Conservation (phyloP, 2,888 invertebrate genomes). For the Entomobrya multifasciata region DNA sequence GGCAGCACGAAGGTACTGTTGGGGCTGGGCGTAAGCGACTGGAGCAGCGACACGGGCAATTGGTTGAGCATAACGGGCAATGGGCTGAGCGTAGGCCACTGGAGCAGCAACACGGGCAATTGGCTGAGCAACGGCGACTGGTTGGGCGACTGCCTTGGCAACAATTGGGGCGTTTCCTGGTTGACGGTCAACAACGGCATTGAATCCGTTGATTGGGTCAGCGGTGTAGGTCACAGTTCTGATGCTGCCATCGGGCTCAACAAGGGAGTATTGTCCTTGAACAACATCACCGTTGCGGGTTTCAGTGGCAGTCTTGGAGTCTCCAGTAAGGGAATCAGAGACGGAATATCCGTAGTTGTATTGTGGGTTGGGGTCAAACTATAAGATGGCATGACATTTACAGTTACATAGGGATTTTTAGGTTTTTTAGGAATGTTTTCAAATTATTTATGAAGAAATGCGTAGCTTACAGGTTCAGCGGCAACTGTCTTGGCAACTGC, state of each 20-base stretch:
- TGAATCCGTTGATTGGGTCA: too few relatives aligned
- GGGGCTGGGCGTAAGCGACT: neutral
- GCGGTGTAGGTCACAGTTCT: too few relatives aligned
- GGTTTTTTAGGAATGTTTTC: too few relatives aligned
- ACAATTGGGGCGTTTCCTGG: too few relatives aligned
- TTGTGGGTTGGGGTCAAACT: constrained; percentile 66
- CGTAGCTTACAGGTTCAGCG: constrained; percentile 70
- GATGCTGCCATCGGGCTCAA: too few relatives aligned
- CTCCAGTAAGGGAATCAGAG: constrained; percentile 61
- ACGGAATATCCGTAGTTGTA: constrained; percentile 71
- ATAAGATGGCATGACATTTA: too few relatives aligned
- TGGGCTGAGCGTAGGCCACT: neutral
- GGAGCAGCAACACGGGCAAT: constrained; percentile 29
- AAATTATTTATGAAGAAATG: too few relatives aligned
- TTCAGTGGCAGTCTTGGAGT: constrained; percentile 69
- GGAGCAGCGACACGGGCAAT: constrained; percentile 23
- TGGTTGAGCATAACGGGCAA: neutral
- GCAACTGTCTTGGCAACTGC: constrained; percentile 52
- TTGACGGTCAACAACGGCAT: constrained; percentile 71
- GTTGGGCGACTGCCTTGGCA: constrained; percentile 40
- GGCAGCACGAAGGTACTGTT: neutral
- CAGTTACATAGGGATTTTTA: too few relatives aligned
- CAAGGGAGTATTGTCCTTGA: too few relatives aligned
- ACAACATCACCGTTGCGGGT: constrained; percentile 74
- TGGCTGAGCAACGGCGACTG: constrained; percentile 6